Evolutionary conservation across 1,140 invertebrate species (phyloP), one percentile per base, ranked within the genome.

Genomic region (Heliconius congener): DNA sequence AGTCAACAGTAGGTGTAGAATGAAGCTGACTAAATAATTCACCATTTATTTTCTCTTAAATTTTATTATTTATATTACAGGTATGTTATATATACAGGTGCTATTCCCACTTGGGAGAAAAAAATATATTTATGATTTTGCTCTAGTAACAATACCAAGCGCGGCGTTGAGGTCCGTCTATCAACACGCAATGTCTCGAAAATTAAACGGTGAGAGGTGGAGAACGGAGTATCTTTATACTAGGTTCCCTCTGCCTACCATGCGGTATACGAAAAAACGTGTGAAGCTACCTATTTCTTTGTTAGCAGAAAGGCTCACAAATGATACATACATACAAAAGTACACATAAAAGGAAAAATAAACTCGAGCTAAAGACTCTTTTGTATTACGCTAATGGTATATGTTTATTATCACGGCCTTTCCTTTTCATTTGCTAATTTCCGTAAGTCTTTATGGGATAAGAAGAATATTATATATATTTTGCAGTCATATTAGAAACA

Each of bases 351-450:
- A 30, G 60, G 23, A 60, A 66, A 66, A 66, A 66, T 27, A 27
- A 11, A 66, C 27, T 66, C 60, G 27, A 23, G 23, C 16, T 30
- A 30, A 13, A 27, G 60, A 66, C 60, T 16, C 60, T 66, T 66
- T 66, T 66, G 23, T 30, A 66, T 30, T 66, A 66, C 27, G 3
- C 5, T 66, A 66, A 66, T 66, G 60, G 60, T 16, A 66, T 66
- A 66, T 66, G 60, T 66, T 66, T 66, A 30, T 66, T 66, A 66
- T 66, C 60, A 30, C 27, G 60, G 27, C 60, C 27, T 66, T 66
- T 66, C 60, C 60, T 66, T 66, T 66, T 66, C 60, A 66, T 66
- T 66, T 66, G 60, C 27, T 66, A 66, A 66, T 66, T 66, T 66
- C 60, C 23, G 30, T 66, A 66, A 66, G 23, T 27, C 23, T 27